These are phyloP conservation scores for Muntiacus muntjak DNA, from an alignment of 2,113 vertebrate genomes.

Conservation along the genomic window DNA sequence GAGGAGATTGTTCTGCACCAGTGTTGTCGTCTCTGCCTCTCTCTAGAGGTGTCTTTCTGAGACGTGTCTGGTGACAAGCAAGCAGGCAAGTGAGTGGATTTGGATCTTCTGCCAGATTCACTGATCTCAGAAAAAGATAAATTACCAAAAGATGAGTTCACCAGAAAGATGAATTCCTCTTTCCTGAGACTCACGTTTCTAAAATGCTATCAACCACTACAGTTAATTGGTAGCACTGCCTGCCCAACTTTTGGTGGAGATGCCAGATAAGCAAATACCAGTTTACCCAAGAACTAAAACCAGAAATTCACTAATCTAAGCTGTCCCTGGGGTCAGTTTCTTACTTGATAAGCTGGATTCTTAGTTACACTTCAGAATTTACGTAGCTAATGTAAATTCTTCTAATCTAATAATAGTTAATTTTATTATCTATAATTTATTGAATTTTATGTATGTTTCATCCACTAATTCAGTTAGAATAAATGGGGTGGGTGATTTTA, in stretches of 20 bases:
- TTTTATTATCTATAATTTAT: not conserved
- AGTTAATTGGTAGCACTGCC: not conserved
- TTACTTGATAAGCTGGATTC: not conserved
- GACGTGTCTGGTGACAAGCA: not conserved
- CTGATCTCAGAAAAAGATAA: not conserved
- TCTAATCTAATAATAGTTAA: not conserved
- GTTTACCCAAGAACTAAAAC: not conserved
- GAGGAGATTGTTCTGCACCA: not conserved
- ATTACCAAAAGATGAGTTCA: not conserved
- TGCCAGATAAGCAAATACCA: not conserved
- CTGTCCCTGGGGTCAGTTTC: not conserved
- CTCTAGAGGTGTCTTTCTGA: not conserved
- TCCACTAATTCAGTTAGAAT: not conserved
- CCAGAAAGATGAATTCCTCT: not conserved
- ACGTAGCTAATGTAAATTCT: not conserved
- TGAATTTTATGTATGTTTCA: not conserved
- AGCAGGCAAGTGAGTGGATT: not conserved
- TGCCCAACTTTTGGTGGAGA: not conserved
- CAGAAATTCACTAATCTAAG: not conserved
- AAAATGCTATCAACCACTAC: not conserved
- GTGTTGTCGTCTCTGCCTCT: not conserved
- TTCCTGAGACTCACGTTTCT: not conserved
- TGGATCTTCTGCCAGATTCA: not conserved
- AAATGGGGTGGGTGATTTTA: not conserved
- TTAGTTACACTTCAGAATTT: not conserved